A percentile compares a stretch with the other conserved stretches of the same genome.
Evolutionary conservation across 2,113 vertebrate genomes (phyloP).

Genomic region (Jaculus jaculus): DNA sequence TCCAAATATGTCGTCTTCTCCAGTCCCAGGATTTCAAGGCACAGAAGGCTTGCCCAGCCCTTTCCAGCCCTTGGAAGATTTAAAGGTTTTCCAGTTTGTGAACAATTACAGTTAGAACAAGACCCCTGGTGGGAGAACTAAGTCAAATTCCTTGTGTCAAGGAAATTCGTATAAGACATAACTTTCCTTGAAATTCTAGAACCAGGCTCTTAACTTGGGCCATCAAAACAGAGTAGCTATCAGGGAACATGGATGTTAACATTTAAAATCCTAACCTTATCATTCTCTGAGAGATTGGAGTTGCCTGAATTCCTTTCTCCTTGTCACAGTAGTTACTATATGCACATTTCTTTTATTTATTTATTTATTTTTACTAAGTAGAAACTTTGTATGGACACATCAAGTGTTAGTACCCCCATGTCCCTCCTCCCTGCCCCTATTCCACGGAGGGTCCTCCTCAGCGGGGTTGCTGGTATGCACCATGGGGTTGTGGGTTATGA

Average conservation of each 20-base stretch:
- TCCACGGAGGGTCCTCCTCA: too few relatives aligned
- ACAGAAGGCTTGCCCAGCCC: not conserved
- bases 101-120: conserved; percentile 57
- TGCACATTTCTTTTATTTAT: not conserved
- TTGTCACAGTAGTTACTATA: not conserved
- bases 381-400: too few relatives aligned
- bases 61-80: not conserved
- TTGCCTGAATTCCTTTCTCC: not conserved
- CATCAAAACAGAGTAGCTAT: not conserved
- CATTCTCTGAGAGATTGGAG: not conserved
- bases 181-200: conserved; percentile 52
- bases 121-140: not conserved
- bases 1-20: not conserved
- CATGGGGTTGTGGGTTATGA: too few relatives aligned
- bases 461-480: too few relatives aligned
- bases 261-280: not conserved
- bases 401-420: too few relatives aligned
- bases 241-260: not conserved
- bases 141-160: conserved; percentile 54
- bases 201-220: conserved; percentile 14
- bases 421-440: too few relatives aligned
- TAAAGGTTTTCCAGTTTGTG: conserved; percentile 47
- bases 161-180: conserved; percentile 32
- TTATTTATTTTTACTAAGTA: too few relatives aligned
- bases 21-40: not conserved